Evolutionary conservation across 2,797 vertebrate species (phyloP).

Genomic region (Falco biarmicus): DNA sequence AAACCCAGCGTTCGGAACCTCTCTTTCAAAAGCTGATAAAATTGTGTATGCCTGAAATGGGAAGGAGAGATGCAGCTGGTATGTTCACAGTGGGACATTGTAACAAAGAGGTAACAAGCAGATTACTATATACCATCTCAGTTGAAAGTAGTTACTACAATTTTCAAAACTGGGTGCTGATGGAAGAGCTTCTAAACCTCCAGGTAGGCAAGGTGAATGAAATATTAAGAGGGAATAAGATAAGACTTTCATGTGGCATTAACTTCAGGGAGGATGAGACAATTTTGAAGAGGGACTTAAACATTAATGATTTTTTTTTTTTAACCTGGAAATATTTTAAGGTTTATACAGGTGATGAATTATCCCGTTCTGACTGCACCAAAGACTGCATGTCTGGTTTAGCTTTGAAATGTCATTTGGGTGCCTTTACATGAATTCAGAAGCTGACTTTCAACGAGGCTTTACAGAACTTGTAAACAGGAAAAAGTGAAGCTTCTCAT

Average conservation of each 20-base stretch:
- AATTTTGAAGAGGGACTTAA: conserved; percentile 2
- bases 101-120: not conserved
- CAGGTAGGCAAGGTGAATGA: not conserved
- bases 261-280: not conserved
- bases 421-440: not conserved
- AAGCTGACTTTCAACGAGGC: not conserved
- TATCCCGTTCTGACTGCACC: not conserved
- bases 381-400: not conserved
- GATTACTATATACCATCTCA: not conserved
- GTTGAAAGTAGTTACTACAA: not conserved
- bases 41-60: not conserved
- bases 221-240: not conserved
- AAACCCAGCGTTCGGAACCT: not conserved
- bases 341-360: not conserved
- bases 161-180: conserved; percentile 29
- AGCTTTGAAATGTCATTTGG: not conserved
- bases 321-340: not conserved
- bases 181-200: not conserved
- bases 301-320: not conserved
- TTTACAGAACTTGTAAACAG: not conserved
- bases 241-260: not conserved
- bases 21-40: conserved; percentile 8
- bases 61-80: not conserved
- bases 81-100: not conserved
- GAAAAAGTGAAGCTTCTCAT: not conserved